Evolutionary conservation across 2,888 invertebrate species (phyloP).

Genomic region (Erebia epiphron): DNA sequence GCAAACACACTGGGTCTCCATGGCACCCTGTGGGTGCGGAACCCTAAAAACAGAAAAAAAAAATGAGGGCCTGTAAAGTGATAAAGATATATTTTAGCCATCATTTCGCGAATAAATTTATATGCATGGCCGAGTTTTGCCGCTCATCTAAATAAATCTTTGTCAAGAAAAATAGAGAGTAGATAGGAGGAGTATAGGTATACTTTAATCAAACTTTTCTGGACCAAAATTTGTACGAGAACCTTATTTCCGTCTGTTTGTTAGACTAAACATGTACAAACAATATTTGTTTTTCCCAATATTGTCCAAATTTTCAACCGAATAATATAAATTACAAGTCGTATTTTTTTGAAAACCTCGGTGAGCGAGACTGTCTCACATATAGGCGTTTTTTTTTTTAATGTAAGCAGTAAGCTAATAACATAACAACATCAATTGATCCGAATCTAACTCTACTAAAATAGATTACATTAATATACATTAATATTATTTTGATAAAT

Average conservation of each 20-base stretch:
- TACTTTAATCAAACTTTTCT: conserved; percentile 8
- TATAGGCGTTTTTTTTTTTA: too few species aligned
- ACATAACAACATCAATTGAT: neutral
- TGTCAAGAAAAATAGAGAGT: conserved; percentile 14
- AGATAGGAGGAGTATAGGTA: neutral
- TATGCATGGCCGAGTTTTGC: conserved; percentile 6
- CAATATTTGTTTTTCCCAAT: too few species aligned
- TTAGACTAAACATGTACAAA: too few species aligned
- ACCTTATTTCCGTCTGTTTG: neutral
- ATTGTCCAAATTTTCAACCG: too few species aligned
- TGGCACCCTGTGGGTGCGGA: too few species aligned
- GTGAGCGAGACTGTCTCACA: too few species aligned
- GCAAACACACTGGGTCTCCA: too few species aligned
- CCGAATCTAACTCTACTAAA: neutral
- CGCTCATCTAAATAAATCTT: conserved; percentile 9
- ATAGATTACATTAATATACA: neutral
- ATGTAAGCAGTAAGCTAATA: too few species aligned
- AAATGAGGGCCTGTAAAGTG: neutral
- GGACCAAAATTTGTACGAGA: neutral
- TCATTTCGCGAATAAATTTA: conserved; percentile 6
- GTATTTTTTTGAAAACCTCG: too few species aligned
- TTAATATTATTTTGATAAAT: neutral
- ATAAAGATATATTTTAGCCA: conserved; percentile 7
- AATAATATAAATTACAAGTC: too few species aligned
- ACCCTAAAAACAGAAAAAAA: neutral